Conservation (phyloP, 2,888 invertebrate species). For the Crossocerus cetratus region DNA sequence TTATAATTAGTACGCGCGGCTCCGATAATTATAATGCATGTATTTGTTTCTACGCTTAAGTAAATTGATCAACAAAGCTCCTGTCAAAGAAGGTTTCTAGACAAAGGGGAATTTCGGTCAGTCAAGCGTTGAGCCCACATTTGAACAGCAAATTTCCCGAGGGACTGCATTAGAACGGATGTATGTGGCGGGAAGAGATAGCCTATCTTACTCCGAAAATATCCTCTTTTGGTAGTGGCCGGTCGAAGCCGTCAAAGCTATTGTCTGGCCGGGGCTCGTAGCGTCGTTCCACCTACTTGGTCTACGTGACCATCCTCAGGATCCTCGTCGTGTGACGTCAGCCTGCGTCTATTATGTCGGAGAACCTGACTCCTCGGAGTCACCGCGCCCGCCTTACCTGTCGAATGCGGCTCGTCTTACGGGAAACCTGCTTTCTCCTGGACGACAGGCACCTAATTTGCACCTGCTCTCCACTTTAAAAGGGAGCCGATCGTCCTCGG, state of each 20-base stretch:
- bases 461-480: neutral
- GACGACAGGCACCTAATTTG: neutral
- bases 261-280: neutral
- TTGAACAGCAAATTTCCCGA: no score
- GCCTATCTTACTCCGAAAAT: constrained; percentile 10
- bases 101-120: no score
- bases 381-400: constrained; percentile 2
- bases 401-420: constrained; percentile 8
- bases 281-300: neutral
- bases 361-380: constrained; percentile 8
- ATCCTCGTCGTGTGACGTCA: constrained; percentile 17
- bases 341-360: neutral
- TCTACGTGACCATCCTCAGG: constrained; percentile 44
- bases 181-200: constrained; percentile 12
- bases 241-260: neutral
- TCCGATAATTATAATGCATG: no score
- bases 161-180: neutral
- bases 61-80: no score
- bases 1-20: no score
- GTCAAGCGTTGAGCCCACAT: no score
- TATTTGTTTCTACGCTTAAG: no score
- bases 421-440: neutral
- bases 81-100: no score
- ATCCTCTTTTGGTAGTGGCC: constrained; percentile 4
- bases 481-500: neutral